These are phyloP conservation scores for Drosophila equinoxialis DNA, from an alignment of 1,140 invertebrate genomes.

Conservation along the genomic window DNA sequence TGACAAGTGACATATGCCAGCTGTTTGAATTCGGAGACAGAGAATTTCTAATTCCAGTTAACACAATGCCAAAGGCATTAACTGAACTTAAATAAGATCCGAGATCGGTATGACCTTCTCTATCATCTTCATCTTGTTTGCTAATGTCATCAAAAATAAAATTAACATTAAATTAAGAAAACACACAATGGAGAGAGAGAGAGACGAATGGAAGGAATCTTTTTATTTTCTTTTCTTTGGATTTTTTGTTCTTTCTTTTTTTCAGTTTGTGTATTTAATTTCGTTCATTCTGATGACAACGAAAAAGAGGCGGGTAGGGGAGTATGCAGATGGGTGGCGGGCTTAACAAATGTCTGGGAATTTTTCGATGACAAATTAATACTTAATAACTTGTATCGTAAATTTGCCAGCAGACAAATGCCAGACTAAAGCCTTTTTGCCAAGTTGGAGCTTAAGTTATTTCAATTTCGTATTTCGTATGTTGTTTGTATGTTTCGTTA, in stretches of 20 bases:
- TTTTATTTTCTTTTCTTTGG: too few relatives aligned
- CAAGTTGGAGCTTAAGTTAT: constrained; percentile 37
- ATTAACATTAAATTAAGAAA: constrained; percentile 20
- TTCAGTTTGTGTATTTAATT: too few relatives aligned
- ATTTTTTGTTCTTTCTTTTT: too few relatives aligned
- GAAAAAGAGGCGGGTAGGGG: not conserved
- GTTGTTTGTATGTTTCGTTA: constrained; percentile 44
- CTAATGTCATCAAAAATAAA: constrained; percentile 32
- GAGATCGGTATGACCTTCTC: constrained; percentile 57
- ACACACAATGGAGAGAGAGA: not conserved
- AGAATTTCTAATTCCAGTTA: constrained; percentile 44
- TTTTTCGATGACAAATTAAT: constrained; percentile 76
- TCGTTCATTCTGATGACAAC: not conserved
- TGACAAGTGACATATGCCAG: constrained; percentile 76
- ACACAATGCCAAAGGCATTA: constrained; percentile 61
- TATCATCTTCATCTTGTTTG: constrained; percentile 44
- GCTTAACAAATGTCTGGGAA: constrained; percentile 28
- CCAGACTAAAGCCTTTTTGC: constrained; percentile 23
- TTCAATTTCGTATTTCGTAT: constrained; percentile 26
- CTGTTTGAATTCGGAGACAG: constrained; percentile 36
- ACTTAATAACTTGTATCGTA: constrained; percentile 81
- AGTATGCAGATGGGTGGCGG: not conserved
- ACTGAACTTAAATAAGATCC: constrained; percentile 34
- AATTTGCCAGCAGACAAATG: constrained; percentile 48
- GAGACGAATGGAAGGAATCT: not conserved